Base-by-base conservation (phyloP, 1,140 invertebrate species). In the Panulirus ornatus region DNA sequence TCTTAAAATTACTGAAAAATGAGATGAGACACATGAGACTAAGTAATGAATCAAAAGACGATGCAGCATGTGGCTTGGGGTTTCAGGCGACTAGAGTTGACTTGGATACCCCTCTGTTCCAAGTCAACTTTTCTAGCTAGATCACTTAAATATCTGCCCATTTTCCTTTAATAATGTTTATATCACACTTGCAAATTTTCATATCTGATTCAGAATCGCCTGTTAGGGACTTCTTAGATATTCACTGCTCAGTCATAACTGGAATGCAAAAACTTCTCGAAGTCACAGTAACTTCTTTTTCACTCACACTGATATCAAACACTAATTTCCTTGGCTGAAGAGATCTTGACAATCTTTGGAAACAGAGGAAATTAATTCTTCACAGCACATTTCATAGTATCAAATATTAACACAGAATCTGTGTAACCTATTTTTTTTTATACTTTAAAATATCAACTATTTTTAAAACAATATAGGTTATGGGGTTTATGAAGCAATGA, bases 261-360 rank as follows among this genome's bases (percentile, higher is more conserved):
- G 88, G 88, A 89, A 89, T 89, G 88, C 88, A 89, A 42, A 42
- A 89, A 75, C 81, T 58, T 89, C 34, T 83, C 81, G 63, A 66
- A 36, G 30, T 27, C 44, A 40, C 58, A n/a, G 58, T 83, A 42
- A 83, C 79, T 83, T 83, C 66, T 76, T 63, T 84, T 63, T 84
- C 79, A 83, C 78, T 83, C 87, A 63, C 27, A 27, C 22, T 58
- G 44, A 58, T 89, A 42, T 83, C 88, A 63, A 88, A 88, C 85
- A 54, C 85, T 79, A 22, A 30, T 66, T 70, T 34, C 63, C 76
- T 73, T 83, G 66, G 76, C 88, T 83, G 88, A 73, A 83, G 88
- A 89, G 88, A 89, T 89, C 88, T 89, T 81, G 66, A 89, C 88
- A 84, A 84, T 89, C 78, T 89, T 89, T 89, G 88, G 78, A 89